Evolutionary conservation across 2,113 vertebrate species (phyloP).

Genomic region (Zingel zingel): DNA sequence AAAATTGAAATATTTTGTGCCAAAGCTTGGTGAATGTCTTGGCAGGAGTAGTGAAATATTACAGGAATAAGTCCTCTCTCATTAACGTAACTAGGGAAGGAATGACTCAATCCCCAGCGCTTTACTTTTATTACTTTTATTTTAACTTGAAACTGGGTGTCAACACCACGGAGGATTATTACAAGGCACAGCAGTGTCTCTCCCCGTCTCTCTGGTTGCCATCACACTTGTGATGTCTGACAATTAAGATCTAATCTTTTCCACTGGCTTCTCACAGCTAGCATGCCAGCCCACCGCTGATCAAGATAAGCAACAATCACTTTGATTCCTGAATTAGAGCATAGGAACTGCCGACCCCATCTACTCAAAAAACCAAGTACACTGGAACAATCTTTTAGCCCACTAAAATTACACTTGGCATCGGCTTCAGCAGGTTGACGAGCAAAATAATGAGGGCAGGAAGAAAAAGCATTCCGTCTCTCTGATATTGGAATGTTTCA

Average conservation of each 20-base stretch:
- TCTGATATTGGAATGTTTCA: conserved; percentile 54
- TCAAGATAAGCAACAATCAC: conserved; percentile 69
- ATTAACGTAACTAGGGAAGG: conserved; percentile 56
- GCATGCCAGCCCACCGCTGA: conserved; percentile 54
- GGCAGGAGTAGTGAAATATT: conserved; percentile 41
- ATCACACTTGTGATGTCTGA: conserved; percentile 64
- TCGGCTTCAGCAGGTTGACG: conserved; percentile 24
- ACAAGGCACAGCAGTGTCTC: conserved; percentile 54
- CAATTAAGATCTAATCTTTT: conserved; percentile 76
- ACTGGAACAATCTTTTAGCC: conserved; percentile 37
- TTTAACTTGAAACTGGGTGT: conserved; percentile 57
- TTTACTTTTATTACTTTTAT: conserved; percentile 31
- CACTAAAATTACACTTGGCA: conserved; percentile 61
- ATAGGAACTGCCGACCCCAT: conserved; percentile 38
- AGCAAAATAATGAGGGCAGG: conserved; percentile 27
- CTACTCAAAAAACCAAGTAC: conserved; percentile 48
- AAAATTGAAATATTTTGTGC: conserved; percentile 13
- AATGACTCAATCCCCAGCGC: conserved; percentile 49
- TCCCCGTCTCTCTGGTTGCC: conserved; percentile 49
- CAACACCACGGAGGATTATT: conserved; percentile 51
- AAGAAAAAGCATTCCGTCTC: conserved; percentile 24
- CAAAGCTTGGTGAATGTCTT: conserved; percentile 24
- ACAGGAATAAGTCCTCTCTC: conserved; percentile 50
- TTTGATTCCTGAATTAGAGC: conserved; percentile 65
- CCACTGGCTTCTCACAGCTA: conserved; percentile 65